Base-by-base conservation (phyloP, 2,797 vertebrate genomes). In the Enteromius treurensis region DNA sequence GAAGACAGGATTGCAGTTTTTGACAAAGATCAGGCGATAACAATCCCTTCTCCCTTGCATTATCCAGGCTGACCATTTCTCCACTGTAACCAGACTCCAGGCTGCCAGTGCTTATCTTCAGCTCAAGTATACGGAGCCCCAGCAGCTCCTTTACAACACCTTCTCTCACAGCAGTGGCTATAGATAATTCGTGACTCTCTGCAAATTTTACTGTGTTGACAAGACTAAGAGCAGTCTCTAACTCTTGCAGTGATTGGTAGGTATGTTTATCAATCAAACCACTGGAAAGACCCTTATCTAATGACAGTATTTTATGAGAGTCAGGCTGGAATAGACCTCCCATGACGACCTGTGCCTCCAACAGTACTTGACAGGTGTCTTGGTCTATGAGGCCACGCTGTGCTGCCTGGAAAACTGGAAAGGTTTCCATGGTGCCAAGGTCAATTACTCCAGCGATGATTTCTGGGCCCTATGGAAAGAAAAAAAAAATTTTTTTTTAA, bases 301-400 rank as follows among this genome's bases (percentile, higher is more conserved):
- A 91, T 53, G 97, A 94, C 73, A 97, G 88, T 45, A 75, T 91
- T 88, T 94, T 91, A 55, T 87, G 80, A 42, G 93, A 95, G 74
- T 95, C 94, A 37, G 96, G 96, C 78, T 94, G 93, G 83, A 97
- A 87, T 13, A 99, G 95, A 79, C 95, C 97, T 84, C 95, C 96
- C 73, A 92, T 89, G 89, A 96, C 88, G 85, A 99, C 91, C 92
- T 99, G 98, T 45, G 94, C 94, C 93, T 99, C 96, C 90, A 99
- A 89, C 45, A 99, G 95, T 1, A 90, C 88, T 1, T 89, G 91
- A 87, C 97, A 96, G 6, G 97, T 98, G 88, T 99, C 98, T 91
- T 97, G 97, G 92, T 99, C 98, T 91, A 99, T 95, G 0, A 99
- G 96, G 86, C 98, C 98, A 86, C 92, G 96, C 86, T 95, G 96